Evolutionary conservation across 2,888 invertebrate genomes (phyloP).

Genomic region (Catotricha subobsoleta): DNA sequence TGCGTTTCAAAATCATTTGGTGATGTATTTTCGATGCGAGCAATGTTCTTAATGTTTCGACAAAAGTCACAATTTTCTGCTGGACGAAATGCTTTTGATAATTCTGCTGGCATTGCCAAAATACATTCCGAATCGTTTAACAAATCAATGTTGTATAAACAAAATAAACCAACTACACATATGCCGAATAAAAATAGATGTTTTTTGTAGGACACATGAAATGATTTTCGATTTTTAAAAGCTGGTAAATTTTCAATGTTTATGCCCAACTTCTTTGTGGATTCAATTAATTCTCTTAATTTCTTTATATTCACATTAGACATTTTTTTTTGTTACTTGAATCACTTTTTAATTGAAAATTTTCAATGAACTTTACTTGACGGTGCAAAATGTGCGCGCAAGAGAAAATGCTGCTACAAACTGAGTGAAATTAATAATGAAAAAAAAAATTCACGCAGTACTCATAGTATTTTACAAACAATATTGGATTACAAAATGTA

Average conservation of each 20-base stretch:
- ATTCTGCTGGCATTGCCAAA: constrained; percentile 12
- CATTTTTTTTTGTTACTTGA: not conserved
- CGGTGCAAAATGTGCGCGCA: not conserved
- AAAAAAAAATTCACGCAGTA: no score
- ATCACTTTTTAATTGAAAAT: not conserved
- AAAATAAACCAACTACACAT: not conserved
- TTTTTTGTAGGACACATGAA: not conserved
- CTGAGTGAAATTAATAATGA: no score
- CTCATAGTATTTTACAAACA: no score
- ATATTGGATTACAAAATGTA: not conserved
- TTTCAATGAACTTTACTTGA: no score
- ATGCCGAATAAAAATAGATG: not conserved
- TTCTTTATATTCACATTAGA: not conserved
- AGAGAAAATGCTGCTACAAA: no score
- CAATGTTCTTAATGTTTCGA: constrained; percentile 39
- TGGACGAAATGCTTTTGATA: constrained; percentile 43
- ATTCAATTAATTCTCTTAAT: constrained; percentile 6
- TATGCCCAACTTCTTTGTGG: constrained; percentile 4
- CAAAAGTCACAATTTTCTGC: constrained; percentile 72
- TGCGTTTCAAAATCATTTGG: constrained; percentile 49
- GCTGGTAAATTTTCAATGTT: constrained; percentile 5
- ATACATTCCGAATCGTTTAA: constrained; percentile 9
- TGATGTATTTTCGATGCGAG: constrained; percentile 46
- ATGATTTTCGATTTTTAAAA: constrained; percentile 1
- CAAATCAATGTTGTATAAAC: not conserved